Evolutionary conservation across 2,888 invertebrate species (phyloP).

Genomic region (Sussaba pulchella): DNA sequence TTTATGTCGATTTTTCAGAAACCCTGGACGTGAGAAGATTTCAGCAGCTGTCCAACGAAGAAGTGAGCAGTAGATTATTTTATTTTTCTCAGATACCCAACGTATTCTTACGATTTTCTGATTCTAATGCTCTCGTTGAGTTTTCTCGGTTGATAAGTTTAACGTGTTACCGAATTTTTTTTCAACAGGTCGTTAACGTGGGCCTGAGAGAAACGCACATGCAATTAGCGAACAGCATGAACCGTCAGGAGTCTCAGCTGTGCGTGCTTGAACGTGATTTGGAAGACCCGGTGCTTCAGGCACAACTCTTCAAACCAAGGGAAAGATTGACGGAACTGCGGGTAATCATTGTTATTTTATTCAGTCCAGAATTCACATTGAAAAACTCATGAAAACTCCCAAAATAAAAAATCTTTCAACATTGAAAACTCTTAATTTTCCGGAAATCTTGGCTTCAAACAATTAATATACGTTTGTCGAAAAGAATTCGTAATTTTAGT

Average conservation of each 20-base stretch:
- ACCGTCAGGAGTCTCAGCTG: slow-evolving; percentile 77
- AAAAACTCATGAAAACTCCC: too few species aligned
- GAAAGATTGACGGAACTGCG: slow-evolving; percentile 69
- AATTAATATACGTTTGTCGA: too few species aligned
- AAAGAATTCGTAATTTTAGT: too few species aligned
- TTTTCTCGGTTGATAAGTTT: too few species aligned
- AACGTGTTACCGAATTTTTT: too few species aligned
- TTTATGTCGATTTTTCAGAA: slow-evolving; percentile 71
- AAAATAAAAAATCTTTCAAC: too few species aligned
- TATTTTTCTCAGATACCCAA: not conserved
- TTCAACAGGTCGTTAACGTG: slow-evolving; percentile 75
- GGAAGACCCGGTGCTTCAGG: slow-evolving; percentile 74
- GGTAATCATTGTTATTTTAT: slow-evolving; percentile 56
- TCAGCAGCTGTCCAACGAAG: slow-evolving; percentile 71
- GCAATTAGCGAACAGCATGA: slow-evolving; percentile 77
- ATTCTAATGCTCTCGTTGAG: too few species aligned
- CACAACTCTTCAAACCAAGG: slow-evolving; percentile 70
- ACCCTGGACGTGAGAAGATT: slow-evolving; percentile 72
- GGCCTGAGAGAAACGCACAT: slow-evolving; percentile 76
- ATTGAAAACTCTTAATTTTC: too few species aligned
- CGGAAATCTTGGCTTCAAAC: too few species aligned
- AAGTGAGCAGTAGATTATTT: slow-evolving; percentile 73
- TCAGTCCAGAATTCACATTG: too few species aligned
- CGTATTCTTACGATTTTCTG: slow-evolving; percentile 1
- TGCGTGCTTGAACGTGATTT: slow-evolving; percentile 78